These are phyloP conservation scores for Aphodius sticticus DNA, from an alignment of 2,888 invertebrate species.

Conservation along the genomic window DNA sequence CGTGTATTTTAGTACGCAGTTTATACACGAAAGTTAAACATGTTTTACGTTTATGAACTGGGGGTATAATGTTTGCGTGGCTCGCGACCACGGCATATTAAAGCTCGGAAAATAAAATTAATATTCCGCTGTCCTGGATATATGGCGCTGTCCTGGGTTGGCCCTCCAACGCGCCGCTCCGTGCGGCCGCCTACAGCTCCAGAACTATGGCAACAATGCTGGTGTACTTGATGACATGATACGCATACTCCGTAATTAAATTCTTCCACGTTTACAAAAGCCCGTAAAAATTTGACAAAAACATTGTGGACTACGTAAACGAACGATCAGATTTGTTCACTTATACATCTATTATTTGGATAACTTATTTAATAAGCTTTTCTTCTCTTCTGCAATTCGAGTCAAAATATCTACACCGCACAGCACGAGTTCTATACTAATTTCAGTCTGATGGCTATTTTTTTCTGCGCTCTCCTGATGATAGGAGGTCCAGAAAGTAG, in stretches of 20 bases:
- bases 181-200: neutral
- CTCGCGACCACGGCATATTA: neutral
- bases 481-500: too few species aligned
- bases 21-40: neutral
- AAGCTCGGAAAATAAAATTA: neutral
- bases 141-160: neutral
- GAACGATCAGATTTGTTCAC: too few species aligned
- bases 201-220: neutral
- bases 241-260: neutral
- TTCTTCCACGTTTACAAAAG: neutral
- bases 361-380: too few species aligned
- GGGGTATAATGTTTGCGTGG: neutral
- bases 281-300: neutral
- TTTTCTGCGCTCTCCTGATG: too few species aligned
- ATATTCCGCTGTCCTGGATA: neutral
- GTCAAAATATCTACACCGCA: too few species aligned
- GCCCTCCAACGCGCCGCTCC: neutral
- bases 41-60: neutral
- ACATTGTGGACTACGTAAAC: neutral
- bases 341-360: too few species aligned
- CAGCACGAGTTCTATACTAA: too few species aligned
- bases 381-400: too few species aligned
- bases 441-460: too few species aligned
- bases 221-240: neutral
- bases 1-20: neutral